These are phyloP conservation scores for Mesaphorura yosii DNA, from an alignment of 1,140 invertebrate species.

Conservation along the genomic window DNA sequence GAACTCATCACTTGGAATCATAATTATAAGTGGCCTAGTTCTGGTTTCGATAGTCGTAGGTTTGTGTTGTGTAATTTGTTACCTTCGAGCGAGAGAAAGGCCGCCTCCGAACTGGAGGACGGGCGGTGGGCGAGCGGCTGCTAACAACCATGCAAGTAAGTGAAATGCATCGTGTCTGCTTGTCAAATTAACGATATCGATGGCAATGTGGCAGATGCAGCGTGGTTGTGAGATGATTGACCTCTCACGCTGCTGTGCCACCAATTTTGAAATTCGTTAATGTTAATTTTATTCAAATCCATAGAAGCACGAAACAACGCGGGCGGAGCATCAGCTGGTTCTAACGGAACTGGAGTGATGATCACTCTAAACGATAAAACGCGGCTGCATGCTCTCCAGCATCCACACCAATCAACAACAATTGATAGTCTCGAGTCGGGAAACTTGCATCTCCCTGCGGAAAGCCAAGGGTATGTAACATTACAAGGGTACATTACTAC, in stretches of 20 bases:
- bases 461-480: conserved; percentile 30
- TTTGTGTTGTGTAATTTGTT: conserved; percentile 26
- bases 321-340: conserved; percentile 17
- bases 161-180: too few species aligned
- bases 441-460: conserved; percentile 30
- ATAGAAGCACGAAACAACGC: too few species aligned
- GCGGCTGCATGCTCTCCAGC: conserved; percentile 24
- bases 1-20: conserved; percentile 26
- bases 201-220: too few species aligned
- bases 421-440: conserved; percentile 30
- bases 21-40: conserved; percentile 28
- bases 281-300: conserved; percentile 11
- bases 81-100: conserved; percentile 18
- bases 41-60: conserved; percentile 31
- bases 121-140: too few species aligned
- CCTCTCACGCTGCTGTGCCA: too few species aligned
- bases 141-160: conserved; percentile 32
- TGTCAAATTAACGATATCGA: too few species aligned
- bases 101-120: too few species aligned
- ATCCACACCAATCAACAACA: conserved; percentile 20
- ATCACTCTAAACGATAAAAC: conserved; percentile 28
- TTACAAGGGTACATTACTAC: too few species aligned
- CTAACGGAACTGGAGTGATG: conserved; percentile 30
- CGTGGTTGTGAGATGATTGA: too few species aligned
- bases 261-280: too few species aligned